Evolutionary conservation across 2,888 invertebrate genomes (phyloP), one percentile per base, ranked within the genome.

Genomic region (Drosophila melanocephala): DNA sequence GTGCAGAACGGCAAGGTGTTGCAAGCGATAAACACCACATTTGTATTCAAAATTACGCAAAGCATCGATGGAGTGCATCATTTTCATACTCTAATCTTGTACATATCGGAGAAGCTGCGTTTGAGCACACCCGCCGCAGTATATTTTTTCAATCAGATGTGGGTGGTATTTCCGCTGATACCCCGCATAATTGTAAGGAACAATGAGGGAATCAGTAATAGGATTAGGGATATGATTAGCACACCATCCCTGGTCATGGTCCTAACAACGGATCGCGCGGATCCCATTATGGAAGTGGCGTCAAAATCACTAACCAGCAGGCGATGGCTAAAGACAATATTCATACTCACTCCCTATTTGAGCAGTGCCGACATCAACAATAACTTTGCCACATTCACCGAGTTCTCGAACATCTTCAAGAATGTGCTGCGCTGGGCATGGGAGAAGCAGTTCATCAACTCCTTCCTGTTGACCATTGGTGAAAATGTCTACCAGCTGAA

Each of bases 281-380:
- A 92, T 80, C 79, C 89, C 22, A 86, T 92, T 1, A 91, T 92
- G 92, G 79, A 90, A 26, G 39, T 92, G 53, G 87, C 92, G 0
- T 75, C 90, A 0, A 51, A 81, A 1, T 83, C 83, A 22, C 51
- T 92, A 30, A 53, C 51, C 0, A 82, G 79, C 1, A 62, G 84
- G 12, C 89, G 83, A 7, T 85, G 81, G 80, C 57, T 92, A 0
- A 87, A 91, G 26, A 92, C 92, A 5, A 77, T 91, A 6, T 92
- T 92, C 16, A 44, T 92, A 12, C 63, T 92, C 0, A 84, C 81
- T 47, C 92, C 92, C 0, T 62, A 47, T 1, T 33, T 83, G 37
- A 58, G 30, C 10, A 62, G 35, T 6, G 39, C 72, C 0, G 63
- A 77, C 0, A 78, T 73, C 5, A 68, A 75, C 14, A 53, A 62